Conservation (phyloP, 2,888 invertebrate species). For the Coenonympha glycerion region DNA sequence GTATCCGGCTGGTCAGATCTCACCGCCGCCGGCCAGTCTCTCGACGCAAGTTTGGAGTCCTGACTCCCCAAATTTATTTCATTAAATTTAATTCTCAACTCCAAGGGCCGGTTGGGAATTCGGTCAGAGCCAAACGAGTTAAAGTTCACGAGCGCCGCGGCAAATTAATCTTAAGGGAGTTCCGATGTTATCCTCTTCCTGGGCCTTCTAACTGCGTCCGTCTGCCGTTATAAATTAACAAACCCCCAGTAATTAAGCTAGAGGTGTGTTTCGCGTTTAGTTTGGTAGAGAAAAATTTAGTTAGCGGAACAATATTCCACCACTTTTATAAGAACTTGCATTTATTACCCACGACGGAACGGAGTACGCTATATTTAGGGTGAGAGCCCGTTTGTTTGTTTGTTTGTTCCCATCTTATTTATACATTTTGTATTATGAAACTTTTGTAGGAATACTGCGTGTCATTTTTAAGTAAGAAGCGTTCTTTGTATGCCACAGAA, state of each 20-base stretch:
- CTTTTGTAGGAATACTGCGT: too few species aligned
- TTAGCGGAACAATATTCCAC: constrained; percentile 50
- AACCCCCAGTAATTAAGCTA: constrained; percentile 68
- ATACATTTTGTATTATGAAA: too few species aligned
- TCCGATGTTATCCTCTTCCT: constrained; percentile 65
- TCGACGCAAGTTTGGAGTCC: constrained; percentile 51
- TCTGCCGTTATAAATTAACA: constrained; percentile 70
- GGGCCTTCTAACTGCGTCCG: constrained; percentile 57
- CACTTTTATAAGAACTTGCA: too few species aligned
- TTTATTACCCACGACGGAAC: too few species aligned
- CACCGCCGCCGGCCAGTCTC: constrained; percentile 33
- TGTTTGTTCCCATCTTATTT: too few species aligned
- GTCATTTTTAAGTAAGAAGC: too few species aligned
- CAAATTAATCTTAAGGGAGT: constrained; percentile 76
- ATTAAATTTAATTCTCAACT: constrained; percentile 73
- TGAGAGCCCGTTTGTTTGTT: too few species aligned
- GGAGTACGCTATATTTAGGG: too few species aligned
- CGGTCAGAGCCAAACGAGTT: constrained; percentile 71
- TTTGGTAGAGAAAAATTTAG: constrained; percentile 69
- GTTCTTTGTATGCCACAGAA: too few species aligned
- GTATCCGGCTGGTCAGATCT: constrained; percentile 31
- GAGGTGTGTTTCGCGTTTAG: constrained; percentile 66
- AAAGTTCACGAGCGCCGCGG: constrained; percentile 67
- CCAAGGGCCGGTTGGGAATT: constrained; percentile 64
- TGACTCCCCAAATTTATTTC: constrained; percentile 68